Percentiles rank a stretch among this genome's conserved stretches.
phyloP scores from a whole-genome alignment of 2,113 vertebrate genomes.

The Laticauda laticaudata region DNA sequence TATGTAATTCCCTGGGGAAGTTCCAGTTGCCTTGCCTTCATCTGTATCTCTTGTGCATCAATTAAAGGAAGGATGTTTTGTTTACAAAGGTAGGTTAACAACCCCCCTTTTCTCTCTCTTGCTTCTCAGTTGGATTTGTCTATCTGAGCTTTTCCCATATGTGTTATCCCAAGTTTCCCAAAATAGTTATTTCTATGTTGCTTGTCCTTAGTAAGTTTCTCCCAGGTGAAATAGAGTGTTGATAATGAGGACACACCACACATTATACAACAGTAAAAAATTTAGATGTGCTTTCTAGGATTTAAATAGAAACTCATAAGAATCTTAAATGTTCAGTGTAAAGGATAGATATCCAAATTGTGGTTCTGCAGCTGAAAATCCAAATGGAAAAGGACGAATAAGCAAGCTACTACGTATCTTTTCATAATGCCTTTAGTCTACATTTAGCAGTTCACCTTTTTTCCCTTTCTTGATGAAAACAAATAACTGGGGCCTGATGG shows the following conservation, averaged over 20 bases:
- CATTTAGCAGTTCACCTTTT: neutral
- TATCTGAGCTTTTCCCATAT: neutral
- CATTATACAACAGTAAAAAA: neutral
- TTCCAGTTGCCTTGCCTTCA: neutral
- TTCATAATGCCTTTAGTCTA: neutral
- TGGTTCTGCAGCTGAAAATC: neutral
- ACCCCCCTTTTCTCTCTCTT: neutral
- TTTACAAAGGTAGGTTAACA: neutral
- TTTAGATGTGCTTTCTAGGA: neutral
- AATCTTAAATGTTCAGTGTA: neutral
- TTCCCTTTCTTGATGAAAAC: neutral
- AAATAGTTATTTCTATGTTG: neutral
- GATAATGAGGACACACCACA: neutral
- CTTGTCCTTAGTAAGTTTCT: neutral
- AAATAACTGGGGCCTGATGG: too few relatives aligned
- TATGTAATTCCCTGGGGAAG: neutral
- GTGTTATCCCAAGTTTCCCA: neutral
- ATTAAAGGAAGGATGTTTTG: neutral
- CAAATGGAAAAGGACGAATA: neutral
- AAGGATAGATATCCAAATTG: neutral
- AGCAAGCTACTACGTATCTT: neutral
- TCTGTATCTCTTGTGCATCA: neutral
- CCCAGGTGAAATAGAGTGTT: neutral
- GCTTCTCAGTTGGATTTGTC: neutral
- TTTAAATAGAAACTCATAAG: neutral